Evolutionary conservation across 2,113 vertebrate species (phyloP), one percentile per base, ranked within the genome.

Genomic region (Dinomys branickii): DNA sequence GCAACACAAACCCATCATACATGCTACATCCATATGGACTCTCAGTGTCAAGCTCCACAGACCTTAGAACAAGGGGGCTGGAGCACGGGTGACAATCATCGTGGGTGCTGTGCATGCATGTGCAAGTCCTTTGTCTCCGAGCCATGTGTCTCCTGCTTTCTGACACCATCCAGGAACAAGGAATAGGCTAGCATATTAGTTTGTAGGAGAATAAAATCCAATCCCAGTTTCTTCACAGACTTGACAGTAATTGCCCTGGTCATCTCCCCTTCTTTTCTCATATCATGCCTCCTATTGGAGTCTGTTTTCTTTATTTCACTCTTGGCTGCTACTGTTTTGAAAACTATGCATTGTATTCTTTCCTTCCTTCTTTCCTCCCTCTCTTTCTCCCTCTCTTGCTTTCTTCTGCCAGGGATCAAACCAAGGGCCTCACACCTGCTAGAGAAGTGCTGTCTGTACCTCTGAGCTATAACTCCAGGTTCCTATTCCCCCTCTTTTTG

Each of bases 271-370:
- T 52, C 33, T 83, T 89, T 83, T 14, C n/a, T 83, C 20, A 4
- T 24, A 50, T 35, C 59, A 28, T 20, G 8, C n/a, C 38, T 63
- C 28, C 52, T 59, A 9, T 13, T 65, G 20, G 41, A 58, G 38
- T 59, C 54, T n/a, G 28, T 30, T 90, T 67, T 71, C 44, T 89
- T 94, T 61, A n/a, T 67, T 71, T 92, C 69, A 84, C 67, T 82
- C 85, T 44, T n/a, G 26, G 52, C 28, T 9, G 75, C n/a, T 78
- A 24, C 75, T 71, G 12, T 86, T 87, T 93, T 91, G 28, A 93
- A n/a, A n/a, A 50, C 19, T 80, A 50, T 24, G 0, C 12, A 22
- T 28, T 67, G 1, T 80, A 28, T 3, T 47, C n/a, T 19, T 41
- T 20, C n/a, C n/a, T 22, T 22, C n/a, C n/a, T 22, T 22, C n/a